These are phyloP conservation scores for Leptatherina wallacei DNA, from an alignment of 2,797 vertebrate genomes.

Conservation along the genomic window DNA sequence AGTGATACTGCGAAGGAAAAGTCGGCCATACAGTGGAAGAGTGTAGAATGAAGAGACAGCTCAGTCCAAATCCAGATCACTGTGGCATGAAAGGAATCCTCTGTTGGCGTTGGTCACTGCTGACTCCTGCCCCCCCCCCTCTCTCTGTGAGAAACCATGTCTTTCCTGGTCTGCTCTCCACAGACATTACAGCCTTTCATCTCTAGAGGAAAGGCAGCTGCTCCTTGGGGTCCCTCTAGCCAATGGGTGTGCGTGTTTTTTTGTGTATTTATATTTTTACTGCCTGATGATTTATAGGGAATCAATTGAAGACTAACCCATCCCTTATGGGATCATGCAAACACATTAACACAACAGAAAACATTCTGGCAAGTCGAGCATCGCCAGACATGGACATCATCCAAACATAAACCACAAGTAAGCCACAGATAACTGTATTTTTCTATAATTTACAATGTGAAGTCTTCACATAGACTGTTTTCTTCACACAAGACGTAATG, in stretches of 20 bases:
- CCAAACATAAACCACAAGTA: not conserved
- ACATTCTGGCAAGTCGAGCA: not conserved
- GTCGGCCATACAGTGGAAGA: constrained; percentile 37
- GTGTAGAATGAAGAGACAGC: constrained; percentile 47
- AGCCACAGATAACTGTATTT: not conserved
- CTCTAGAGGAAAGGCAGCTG: constrained; percentile 58
- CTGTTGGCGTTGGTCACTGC: constrained; percentile 53
- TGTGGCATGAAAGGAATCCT: constrained; percentile 76
- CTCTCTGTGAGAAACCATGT: constrained; percentile 42
- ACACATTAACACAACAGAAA: not conserved
- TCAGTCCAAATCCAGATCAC: constrained; percentile 60
- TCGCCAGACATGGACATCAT: not conserved
- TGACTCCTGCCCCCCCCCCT: constrained; percentile 18
- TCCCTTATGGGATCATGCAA: not conserved
- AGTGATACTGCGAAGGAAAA: constrained; percentile 43
- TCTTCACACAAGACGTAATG: not conserved
- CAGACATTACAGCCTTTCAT: constrained; percentile 75
- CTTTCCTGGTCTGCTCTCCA: constrained; percentile 56
- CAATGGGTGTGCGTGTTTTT: not conserved
- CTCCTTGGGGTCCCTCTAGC: constrained; percentile 27
- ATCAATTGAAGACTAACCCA: not conserved
- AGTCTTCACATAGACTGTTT: too few relatives aligned
- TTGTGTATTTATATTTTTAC: not conserved
- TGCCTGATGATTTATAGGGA: constrained; percentile 1
- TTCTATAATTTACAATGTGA: too few relatives aligned